Percentiles rank a stretch among this genome's conserved stretches.
phyloP scores from a whole-genome alignment of 2,888 invertebrate species.

The Petrolisthes manimaculis region DNA sequence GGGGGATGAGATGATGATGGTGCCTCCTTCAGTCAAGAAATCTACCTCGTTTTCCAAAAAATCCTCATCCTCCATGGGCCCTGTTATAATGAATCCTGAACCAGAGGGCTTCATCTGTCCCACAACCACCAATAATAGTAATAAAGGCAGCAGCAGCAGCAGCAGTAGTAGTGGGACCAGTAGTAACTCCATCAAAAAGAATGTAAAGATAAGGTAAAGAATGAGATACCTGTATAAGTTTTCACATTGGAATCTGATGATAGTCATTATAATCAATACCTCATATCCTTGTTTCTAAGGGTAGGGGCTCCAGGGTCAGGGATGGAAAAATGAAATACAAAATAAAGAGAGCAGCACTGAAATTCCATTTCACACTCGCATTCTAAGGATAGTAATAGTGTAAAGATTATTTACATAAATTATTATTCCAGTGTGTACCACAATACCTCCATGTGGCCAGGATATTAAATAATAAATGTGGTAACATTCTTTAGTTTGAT shows the following conservation, averaged over 20 bases:
- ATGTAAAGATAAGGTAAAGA: constrained; percentile 38
- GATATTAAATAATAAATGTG: too few species aligned
- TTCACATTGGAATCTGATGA: neutral
- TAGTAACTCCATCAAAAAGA: constrained; percentile 18
- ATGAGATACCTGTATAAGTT: neutral
- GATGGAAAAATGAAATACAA: too few species aligned
- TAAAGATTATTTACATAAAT: too few species aligned
- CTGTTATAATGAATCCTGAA: constrained; percentile 55
- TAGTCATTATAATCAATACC: too few species aligned
- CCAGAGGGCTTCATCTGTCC: constrained; percentile 58
- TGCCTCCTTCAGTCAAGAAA: constrained; percentile 41
- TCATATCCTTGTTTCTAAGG: too few species aligned
- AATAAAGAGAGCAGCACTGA: too few species aligned
- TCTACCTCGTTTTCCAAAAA: neutral
- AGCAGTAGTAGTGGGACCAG: neutral
- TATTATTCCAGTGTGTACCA: too few species aligned
- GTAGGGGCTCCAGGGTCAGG: too few species aligned
- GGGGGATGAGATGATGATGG: constrained; percentile 61
- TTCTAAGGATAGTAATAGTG: too few species aligned
- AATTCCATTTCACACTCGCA: too few species aligned
- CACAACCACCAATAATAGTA: neutral
- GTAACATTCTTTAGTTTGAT: too few species aligned
- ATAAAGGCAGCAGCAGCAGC: neutral
- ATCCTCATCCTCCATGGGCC: constrained; percentile 20
- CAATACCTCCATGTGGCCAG: too few species aligned